Evolutionary conservation across 2,113 vertebrate species (phyloP).

Genomic region (Dicrurus megarhynchus): DNA sequence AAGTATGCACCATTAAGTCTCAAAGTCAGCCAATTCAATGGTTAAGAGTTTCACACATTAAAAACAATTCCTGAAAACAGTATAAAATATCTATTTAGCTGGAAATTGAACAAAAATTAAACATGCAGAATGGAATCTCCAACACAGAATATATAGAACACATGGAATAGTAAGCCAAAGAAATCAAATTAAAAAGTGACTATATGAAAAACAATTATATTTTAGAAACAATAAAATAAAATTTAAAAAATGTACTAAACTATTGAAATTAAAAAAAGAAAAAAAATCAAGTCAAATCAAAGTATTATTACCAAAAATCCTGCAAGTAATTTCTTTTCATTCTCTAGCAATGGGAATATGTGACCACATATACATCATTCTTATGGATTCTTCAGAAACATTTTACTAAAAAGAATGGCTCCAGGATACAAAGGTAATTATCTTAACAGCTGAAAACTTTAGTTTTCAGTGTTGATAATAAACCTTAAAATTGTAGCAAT

Average conservation of each 20-base stretch:
- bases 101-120: neutral
- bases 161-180: neutral
- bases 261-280: neutral
- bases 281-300: neutral
- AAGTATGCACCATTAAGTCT: neutral
- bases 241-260: neutral
- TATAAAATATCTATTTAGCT: neutral
- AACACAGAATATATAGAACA: neutral
- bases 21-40: neutral
- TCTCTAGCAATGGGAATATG: rapidly evolving
- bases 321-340: neutral
- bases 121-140: neutral
- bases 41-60: neutral
- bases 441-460: neutral
- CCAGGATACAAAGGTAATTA: neutral
- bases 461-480: neutral
- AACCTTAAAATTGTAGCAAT: neutral
- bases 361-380: neutral
- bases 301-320: neutral
- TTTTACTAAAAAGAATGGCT: neutral
- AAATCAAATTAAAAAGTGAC: neutral
- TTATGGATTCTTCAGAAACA: neutral
- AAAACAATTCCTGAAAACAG: neutral
- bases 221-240: neutral
- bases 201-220: neutral